Percentiles rank a stretch among this genome's conserved stretches.
Conservation (phyloP, 2,888 invertebrate genomes). For the Brachyptera putata region DNA sequence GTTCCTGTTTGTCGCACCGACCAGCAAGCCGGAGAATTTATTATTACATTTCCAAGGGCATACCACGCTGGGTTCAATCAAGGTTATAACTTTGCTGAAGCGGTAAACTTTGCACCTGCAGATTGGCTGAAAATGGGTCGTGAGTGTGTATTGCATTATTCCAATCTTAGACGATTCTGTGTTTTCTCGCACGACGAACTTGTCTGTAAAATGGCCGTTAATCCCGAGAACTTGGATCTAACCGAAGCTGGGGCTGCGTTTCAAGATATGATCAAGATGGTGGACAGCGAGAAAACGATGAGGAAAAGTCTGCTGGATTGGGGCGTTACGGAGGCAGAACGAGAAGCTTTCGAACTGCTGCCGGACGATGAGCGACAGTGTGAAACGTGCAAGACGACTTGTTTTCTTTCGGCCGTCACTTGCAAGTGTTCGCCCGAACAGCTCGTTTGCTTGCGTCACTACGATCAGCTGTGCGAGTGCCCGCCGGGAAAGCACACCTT, state of each 20-base stretch:
- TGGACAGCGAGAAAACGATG: slow-evolving; percentile 73
- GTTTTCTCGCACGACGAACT: slow-evolving; percentile 99
- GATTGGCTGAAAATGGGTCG: slow-evolving; percentile 97
- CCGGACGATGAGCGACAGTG: slow-evolving; percentile 96
- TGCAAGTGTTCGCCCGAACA: slow-evolving; percentile 72
- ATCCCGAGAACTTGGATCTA: slow-evolving; percentile 78
- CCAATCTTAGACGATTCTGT: slow-evolving; percentile 85
- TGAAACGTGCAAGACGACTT: slow-evolving; percentile 92
- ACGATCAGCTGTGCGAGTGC: slow-evolving; percentile 78
- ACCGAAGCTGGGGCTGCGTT: slow-evolving; percentile 89
- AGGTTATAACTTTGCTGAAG: slow-evolving; percentile 95
- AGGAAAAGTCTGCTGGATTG: slow-evolving; percentile 73
- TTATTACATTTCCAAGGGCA: slow-evolving; percentile 97
- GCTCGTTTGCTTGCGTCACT: slow-evolving; percentile 86
- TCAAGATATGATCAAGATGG: slow-evolving; percentile 88
- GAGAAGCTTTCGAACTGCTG: slow-evolving; percentile 89
- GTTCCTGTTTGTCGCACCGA: slow-evolving; percentile 72
- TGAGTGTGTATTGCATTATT: slow-evolving; percentile 92
- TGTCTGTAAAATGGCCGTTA: slow-evolving; percentile 92
- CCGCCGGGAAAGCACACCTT: slow-evolving; percentile 65
- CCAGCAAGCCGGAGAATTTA: slow-evolving; percentile 98
- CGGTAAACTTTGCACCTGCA: slow-evolving; percentile 98
- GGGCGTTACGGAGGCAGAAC: slow-evolving; percentile 86
- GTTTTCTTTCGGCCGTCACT: slow-evolving; percentile 92
- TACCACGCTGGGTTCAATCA: slow-evolving; percentile 99